Conservation (phyloP, 2,888 invertebrate species). For the Periphyllus acericola region DNA sequence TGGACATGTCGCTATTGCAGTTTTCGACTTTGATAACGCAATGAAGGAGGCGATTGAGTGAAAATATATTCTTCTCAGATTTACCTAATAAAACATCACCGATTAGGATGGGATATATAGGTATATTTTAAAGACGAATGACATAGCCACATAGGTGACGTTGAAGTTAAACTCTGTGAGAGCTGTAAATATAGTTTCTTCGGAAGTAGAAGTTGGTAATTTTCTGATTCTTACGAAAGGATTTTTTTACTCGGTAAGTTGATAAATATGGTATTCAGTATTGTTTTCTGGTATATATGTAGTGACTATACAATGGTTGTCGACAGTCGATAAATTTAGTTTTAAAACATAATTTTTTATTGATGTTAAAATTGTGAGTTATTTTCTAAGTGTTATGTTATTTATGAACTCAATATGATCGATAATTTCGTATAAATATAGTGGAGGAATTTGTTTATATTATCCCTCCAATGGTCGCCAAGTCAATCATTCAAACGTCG, state of each 20-base stretch:
- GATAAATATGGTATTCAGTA: constrained; percentile 9
- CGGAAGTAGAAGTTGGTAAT: neutral
- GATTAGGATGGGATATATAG: neutral
- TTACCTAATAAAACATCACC: constrained; percentile 1
- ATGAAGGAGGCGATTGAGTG: neutral
- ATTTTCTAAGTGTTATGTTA: too few species aligned
- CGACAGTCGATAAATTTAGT: neutral
- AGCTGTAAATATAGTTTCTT: constrained; percentile 7
- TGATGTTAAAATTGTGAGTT: too few species aligned
- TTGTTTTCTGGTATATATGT: constrained; percentile 16
- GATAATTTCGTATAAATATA: too few species aligned
- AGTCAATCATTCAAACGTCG: too few species aligned
- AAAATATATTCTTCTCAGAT: constrained; percentile 21
- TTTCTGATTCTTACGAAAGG: too few species aligned
- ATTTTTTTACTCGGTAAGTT: too few species aligned
- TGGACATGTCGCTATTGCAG: constrained; percentile 7
- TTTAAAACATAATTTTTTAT: too few species aligned
- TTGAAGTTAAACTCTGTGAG: neutral
- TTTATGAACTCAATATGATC: too few species aligned
- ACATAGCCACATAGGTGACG: neutral
- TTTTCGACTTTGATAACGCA: constrained; percentile 8
- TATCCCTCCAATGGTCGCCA: too few species aligned
- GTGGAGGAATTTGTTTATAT: too few species aligned
- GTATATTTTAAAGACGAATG: constrained; percentile 5
- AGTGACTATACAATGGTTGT: neutral